Evolutionary conservation across 37 sponge, comb jelly and placozoan species (phyloP).

Genomic region (Petrosia ficiformis): DNA sequence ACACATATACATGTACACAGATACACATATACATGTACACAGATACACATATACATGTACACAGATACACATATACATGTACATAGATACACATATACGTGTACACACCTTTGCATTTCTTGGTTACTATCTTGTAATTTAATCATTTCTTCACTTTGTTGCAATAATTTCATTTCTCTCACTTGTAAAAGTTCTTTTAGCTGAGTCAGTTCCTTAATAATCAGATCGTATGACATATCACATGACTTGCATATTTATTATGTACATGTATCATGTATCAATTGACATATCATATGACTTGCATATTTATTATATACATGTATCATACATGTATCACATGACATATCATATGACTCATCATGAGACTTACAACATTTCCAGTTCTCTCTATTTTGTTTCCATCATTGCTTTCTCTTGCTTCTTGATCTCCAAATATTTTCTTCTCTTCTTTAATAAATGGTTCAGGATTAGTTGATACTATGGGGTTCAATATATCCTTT

Average conservation of each 20-base stretch:
- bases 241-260: too few species aligned
- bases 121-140: conserved; percentile 59
- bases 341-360: too few species aligned
- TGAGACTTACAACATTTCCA: too few species aligned
- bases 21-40: neutral
- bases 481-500: neutral
- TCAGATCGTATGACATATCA: too few species aligned
- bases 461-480: neutral
- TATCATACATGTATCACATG: too few species aligned
- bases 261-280: too few species aligned
- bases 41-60: neutral
- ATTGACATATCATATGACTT: too few species aligned
- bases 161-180: conserved; percentile 70
- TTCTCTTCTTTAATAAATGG: neutral
- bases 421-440: neutral
- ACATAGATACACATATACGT: neutral
- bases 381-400: too few species aligned
- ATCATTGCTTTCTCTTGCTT: neutral
- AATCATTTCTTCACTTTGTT: conserved; percentile 51
- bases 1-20: neutral
- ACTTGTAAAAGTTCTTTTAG: conserved; percentile 44
- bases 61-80: neutral
- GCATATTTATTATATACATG: too few species aligned
- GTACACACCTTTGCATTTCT: conserved; percentile 44
- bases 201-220: conserved; percentile 59